Conservation (phyloP, 2,888 invertebrate species). For the Cephus pygmeus region DNA sequence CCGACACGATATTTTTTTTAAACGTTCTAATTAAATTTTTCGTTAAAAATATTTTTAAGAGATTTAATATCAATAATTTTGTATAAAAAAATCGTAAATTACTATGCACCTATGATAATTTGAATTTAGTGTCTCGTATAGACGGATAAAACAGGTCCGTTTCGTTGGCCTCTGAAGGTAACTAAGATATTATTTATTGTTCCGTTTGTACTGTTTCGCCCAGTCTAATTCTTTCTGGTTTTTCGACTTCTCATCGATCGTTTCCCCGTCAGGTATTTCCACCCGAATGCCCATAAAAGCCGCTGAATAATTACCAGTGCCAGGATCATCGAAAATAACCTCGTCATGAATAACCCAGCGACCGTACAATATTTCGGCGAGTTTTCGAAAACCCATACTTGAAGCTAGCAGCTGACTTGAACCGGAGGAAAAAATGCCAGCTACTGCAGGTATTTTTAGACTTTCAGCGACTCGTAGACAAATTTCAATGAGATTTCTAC, state of each 20-base stretch:
- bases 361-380: constrained; percentile 64
- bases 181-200: neutral
- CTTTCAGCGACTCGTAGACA: constrained; percentile 38
- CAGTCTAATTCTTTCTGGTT: neutral
- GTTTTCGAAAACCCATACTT: constrained; percentile 35
- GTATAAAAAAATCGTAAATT: too few species aligned
- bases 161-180: too few species aligned
- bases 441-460: constrained; percentile 37
- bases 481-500: constrained; percentile 37
- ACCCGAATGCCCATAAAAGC: constrained; percentile 48
- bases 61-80: too few species aligned
- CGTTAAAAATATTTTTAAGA: too few species aligned
- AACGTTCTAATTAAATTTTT: too few species aligned
- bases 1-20: neutral
- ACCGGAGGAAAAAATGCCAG: constrained; percentile 51
- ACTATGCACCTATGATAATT: too few species aligned
- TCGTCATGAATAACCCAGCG: constrained; percentile 64
- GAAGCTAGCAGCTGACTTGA: constrained; percentile 38
- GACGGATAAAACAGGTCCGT: too few species aligned
- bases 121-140: too few species aligned
- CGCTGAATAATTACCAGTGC: constrained; percentile 67
- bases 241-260: neutral
- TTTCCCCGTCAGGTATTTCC: neutral
- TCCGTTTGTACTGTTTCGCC: neutral
- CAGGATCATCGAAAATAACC: constrained; percentile 68